Evolutionary conservation across 2,888 invertebrate genomes (phyloP).

Genomic region (Drosophila algonquin): DNA sequence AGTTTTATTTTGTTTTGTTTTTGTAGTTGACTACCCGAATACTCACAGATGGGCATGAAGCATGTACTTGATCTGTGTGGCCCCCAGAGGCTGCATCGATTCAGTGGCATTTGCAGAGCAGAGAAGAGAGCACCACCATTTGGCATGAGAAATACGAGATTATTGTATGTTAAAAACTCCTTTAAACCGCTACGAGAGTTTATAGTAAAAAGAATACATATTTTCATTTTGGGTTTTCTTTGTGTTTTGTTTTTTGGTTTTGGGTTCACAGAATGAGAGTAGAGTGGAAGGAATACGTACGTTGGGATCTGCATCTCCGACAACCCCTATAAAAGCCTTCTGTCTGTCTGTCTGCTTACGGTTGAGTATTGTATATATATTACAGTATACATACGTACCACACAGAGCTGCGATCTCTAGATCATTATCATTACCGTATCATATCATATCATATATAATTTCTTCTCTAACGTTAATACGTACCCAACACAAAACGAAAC

Average conservation of each 20-base stretch:
- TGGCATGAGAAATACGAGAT: constrained; percentile 29
- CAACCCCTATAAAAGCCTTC: constrained; percentile 30
- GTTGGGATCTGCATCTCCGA: constrained; percentile 40
- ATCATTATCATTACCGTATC: background rate
- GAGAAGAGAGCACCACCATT: constrained; percentile 20
- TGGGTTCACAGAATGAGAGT: constrained; percentile 26
- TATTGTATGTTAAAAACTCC: constrained; percentile 14
- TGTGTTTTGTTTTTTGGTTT: constrained; percentile 1
- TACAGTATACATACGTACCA: constrained; percentile 43
- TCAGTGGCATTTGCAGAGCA: background rate
- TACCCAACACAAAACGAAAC: constrained; percentile 30
- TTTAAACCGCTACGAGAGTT: constrained; percentile 38
- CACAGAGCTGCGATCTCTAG: constrained; percentile 28
- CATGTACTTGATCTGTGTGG: constrained; percentile 35
- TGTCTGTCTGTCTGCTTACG: constrained; percentile 8
- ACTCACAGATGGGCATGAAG: constrained; percentile 39
- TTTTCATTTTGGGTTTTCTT: constrained; percentile 19
- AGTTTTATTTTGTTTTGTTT: background rate
- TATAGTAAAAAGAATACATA: constrained; percentile 13
- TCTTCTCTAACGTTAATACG: constrained; percentile 35
- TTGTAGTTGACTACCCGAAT: constrained; percentile 45
- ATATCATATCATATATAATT: background rate
- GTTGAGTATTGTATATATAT: constrained; percentile 9
- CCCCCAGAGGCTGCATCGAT: constrained; percentile 11
- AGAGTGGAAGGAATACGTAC: constrained; percentile 32